A percentile compares a stretch with the other conserved stretches of the same genome.
phyloP scores from a whole-genome alignment of 2,113 vertebrate genomes.

The Syngnathoides biaculeatus region DNA sequence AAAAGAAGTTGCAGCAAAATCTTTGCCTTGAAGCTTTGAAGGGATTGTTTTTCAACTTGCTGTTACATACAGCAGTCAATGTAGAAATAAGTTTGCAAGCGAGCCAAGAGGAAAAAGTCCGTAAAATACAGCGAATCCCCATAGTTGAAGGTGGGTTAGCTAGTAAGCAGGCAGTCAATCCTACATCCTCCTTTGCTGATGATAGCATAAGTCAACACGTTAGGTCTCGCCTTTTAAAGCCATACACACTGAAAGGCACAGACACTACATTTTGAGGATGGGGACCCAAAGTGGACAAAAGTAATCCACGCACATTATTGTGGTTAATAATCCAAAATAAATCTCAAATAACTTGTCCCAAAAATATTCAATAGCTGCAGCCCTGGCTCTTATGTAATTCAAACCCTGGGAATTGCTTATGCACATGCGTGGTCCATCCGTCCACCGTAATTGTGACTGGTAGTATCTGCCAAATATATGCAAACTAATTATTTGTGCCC shows the following conservation, averaged over 20 bases:
- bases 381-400: neutral
- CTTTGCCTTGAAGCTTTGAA: too few relatives aligned
- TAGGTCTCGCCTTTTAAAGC: neutral
- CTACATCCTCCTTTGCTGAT: neutral
- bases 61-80: neutral
- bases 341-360: neutral
- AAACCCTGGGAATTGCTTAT: neutral
- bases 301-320: neutral
- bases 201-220: neutral
- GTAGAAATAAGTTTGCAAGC: neutral
- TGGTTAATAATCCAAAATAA: neutral
- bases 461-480: neutral
- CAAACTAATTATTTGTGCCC: neutral
- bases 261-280: neutral
- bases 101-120: neutral
- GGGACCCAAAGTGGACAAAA: neutral
- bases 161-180: neutral
- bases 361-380: neutral
- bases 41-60: too few relatives aligned
- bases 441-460: neutral
- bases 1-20: too few relatives aligned
- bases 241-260: neutral
- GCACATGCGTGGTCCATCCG: neutral
- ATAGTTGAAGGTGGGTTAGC: neutral
- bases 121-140: neutral